Conservation (phyloP, 2,797 vertebrate genomes). For the Adelosebastes latens region DNA sequence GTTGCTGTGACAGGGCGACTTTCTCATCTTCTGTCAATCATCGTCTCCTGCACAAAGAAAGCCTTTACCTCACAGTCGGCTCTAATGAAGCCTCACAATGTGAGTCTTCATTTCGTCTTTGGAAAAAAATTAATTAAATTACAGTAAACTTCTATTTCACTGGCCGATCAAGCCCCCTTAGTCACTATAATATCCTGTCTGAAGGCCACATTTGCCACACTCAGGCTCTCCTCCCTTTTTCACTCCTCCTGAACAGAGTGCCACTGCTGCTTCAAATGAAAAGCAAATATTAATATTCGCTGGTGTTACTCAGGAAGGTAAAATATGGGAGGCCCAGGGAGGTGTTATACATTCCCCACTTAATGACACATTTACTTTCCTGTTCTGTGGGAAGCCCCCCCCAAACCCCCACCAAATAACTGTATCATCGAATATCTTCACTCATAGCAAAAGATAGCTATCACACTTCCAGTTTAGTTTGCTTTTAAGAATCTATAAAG, state of each 20-base stretch:
- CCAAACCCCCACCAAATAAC: not conserved
- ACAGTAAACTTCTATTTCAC: constrained; percentile 48
- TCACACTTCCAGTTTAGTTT: not conserved
- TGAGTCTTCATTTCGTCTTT: constrained; percentile 28
- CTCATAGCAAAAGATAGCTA: not conserved
- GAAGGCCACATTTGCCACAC: constrained; percentile 65
- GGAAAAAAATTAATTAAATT: constrained; percentile 7
- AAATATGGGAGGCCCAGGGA: constrained; percentile 76
- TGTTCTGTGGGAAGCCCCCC: constrained; percentile 30
- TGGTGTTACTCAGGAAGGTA: constrained; percentile 77
- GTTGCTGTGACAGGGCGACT: constrained; percentile 13
- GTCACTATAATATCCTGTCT: constrained; percentile 79
- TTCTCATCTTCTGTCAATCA: constrained; percentile 43
- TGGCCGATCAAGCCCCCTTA: constrained; percentile 35
- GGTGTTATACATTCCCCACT: constrained; percentile 75
- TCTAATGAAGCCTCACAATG: constrained; percentile 18
- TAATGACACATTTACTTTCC: constrained; percentile 72
- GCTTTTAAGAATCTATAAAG: not conserved
- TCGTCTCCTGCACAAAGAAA: constrained; percentile 17
- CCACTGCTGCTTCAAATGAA: constrained; percentile 82
- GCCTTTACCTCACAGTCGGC: constrained; percentile 9
- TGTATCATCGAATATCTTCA: constrained; percentile 18
- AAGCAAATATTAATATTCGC: constrained; percentile 89
- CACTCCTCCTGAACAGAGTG: constrained; percentile 64
- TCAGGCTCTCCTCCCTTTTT: constrained; percentile 37